These are phyloP conservation scores for Cherax quadricarinatus DNA, from an alignment of 1,140 invertebrate species.

Conservation along the genomic window DNA sequence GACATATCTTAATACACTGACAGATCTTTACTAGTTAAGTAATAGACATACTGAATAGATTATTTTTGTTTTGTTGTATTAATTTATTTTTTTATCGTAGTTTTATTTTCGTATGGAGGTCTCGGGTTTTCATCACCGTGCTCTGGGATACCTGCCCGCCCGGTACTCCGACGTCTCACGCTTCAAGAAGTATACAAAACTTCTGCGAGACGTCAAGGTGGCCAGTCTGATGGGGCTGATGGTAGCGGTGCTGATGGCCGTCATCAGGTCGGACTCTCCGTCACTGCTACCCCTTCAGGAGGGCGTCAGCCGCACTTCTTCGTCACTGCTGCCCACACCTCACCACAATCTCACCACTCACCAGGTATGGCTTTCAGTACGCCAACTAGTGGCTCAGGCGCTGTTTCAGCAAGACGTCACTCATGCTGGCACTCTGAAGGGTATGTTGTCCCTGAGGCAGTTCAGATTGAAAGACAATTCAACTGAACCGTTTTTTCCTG, in stretches of 20 bases:
- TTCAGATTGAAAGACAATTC: neutral
- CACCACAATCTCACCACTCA: neutral
- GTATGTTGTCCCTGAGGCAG: conserved; percentile 17
- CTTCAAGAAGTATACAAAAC: neutral
- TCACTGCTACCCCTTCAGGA: neutral
- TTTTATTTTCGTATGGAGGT: too few relatives aligned
- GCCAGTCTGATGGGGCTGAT: neutral
- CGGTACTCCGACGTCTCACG: neutral
- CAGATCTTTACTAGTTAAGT: too few relatives aligned
- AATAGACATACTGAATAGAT: too few relatives aligned
- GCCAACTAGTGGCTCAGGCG: neutral
- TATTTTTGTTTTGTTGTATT: too few relatives aligned
- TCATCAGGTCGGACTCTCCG: too few relatives aligned
- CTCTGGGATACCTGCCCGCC: neutral
- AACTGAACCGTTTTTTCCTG: neutral
- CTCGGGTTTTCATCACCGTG: too few relatives aligned
- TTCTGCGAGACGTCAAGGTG: neutral
- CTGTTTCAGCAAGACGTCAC: conserved; percentile 16
- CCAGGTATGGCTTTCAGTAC: neutral
- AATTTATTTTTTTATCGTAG: too few relatives aligned
- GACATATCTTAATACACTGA: too few relatives aligned
- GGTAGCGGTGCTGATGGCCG: neutral
- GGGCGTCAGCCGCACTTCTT: neutral
- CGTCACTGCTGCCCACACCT: neutral
- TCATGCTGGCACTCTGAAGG: conserved; percentile 22